Base-by-base conservation (phyloP, 2,888 invertebrate genomes). In the Seira ritae region DNA sequence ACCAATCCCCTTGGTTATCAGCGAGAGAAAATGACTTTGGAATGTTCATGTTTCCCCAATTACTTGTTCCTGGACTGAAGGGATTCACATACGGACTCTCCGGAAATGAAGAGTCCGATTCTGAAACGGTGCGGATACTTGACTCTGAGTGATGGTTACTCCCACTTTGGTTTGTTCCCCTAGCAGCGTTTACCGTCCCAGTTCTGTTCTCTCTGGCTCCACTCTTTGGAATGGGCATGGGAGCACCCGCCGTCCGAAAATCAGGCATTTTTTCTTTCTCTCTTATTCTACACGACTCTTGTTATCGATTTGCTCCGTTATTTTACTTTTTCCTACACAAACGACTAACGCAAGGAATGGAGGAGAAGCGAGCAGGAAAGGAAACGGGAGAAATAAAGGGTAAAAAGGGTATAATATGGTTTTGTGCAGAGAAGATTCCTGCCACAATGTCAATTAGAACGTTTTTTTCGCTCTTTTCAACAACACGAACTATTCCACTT, bases 41-140 rank as follows among this genome's bases (percentile, higher is more conserved):
- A 87, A 85, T 82, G 82, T 79, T 88, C 87, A 85, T 87, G 77
- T 84, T 87, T 87, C 87, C 87, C 88, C 87, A 87, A 62, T 83
- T 80, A 78, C 74, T 85, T 8, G 31, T 50, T 31, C 84, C 84
- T 1, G 87, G 86, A 77, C 84, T 86, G 71, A 87, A 85, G 20
- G 87, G 87, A 77, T 85, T 81, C 42, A 87, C 88, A 80, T 88
- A 88, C 0, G 87, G 85, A 73, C 86, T 88, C 69, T 86, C 88
- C 17, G 88, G 86, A 77, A 84, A 89, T 17, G 89, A 89, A 19
- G 89, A 89, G 73, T 87, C 88, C 6, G 88, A 88, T 81, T 88
- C 87, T 42, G 87, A 87, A 31, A 86, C 68, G 37, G 83, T 84
- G 12, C 83, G 81, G 60, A 31, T 55, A 19, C 66, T 76, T 37